Conservation (phyloP, 2,113 vertebrate species). For the Panurus biarmicus region DNA sequence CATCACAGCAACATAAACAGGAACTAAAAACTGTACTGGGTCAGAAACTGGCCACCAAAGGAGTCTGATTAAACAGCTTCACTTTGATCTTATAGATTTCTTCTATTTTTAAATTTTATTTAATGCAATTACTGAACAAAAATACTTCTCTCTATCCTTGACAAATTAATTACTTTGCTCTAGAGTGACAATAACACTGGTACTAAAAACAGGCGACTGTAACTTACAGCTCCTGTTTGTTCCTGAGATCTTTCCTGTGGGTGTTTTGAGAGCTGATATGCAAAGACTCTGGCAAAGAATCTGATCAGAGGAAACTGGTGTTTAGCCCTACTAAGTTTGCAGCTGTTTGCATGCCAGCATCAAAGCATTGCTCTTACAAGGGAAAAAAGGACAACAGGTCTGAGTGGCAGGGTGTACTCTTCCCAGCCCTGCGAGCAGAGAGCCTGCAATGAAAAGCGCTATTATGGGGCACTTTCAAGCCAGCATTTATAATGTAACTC, state of each 20-base stretch:
- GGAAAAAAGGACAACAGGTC: not conserved
- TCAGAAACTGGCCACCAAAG: not conserved
- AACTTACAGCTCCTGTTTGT: not conserved
- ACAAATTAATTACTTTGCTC: not conserved
- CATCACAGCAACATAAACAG: not conserved
- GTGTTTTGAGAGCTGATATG: not conserved
- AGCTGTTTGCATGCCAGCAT: not conserved
- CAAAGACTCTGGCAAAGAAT: not conserved
- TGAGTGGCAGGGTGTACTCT: not conserved
- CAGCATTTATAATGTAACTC: not conserved
- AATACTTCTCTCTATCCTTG: not conserved
- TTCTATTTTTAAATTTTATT: not conserved
- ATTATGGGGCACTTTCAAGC: constrained; percentile 1
- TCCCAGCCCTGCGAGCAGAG: not conserved
- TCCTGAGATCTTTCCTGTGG: not conserved
- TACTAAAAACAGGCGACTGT: not conserved
- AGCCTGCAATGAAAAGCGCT: not conserved
- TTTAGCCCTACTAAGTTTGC: not conserved
- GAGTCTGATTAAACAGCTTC: not conserved
- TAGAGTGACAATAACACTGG: not conserved
- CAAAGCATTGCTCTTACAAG: not conserved
- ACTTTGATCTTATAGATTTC: not conserved
- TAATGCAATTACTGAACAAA: not conserved
- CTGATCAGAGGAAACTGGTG: not conserved
- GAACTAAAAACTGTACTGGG: not conserved